Evolutionary conservation across 2,113 vertebrate genomes (phyloP).

Genomic region (Helogale parvula): DNA sequence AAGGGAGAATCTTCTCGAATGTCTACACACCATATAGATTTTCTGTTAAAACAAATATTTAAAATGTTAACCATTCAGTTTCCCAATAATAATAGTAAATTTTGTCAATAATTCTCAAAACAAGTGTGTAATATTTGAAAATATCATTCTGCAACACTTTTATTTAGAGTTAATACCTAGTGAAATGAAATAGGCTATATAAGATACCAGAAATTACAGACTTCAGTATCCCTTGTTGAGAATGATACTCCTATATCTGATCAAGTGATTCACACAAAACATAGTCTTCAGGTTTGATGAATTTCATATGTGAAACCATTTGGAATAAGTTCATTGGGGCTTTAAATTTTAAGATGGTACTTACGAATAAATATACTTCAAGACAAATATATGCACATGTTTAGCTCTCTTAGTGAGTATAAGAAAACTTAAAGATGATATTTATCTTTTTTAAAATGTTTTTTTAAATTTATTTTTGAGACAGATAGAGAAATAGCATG

Average conservation of each 20-base stretch:
- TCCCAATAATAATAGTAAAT: background rate
- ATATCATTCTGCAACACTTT: background rate
- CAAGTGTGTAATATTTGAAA: background rate
- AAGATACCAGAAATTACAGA: background rate
- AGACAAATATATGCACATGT: background rate
- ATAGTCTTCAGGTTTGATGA: background rate
- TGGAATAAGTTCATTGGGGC: background rate
- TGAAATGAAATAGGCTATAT: background rate
- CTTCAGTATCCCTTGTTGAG: background rate
- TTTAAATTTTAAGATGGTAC: background rate
- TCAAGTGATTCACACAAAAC: background rate
- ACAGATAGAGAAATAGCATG: too few relatives aligned
- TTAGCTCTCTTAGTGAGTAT: background rate
- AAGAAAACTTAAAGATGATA: background rate
- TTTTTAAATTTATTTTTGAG: too few relatives aligned
- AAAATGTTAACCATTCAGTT: background rate
- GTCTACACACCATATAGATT: background rate
- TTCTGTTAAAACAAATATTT: background rate
- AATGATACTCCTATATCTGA: background rate
- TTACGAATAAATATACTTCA: background rate
- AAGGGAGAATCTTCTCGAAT: background rate
- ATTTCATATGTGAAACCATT: background rate
- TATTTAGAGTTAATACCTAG: background rate
- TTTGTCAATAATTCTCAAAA: slow-evolving; percentile 24
- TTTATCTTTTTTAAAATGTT: background rate